Conservation (phyloP, 1,140 invertebrate species). For the Heliconius congener region DNA sequence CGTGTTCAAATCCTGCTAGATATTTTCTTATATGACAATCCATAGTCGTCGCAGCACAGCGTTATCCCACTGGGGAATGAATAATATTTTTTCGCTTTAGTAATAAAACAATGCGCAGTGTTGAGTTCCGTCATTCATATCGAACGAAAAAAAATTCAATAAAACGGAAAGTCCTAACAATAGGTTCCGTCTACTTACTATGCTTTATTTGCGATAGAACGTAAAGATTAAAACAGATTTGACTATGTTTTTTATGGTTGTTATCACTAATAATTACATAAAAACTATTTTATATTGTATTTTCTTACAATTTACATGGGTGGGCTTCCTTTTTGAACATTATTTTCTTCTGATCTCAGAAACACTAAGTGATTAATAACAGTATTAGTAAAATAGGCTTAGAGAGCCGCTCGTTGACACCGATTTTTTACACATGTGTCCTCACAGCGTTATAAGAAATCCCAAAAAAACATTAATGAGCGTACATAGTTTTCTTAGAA, state of each 20-base stretch:
- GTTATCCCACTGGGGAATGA: too few relatives aligned
- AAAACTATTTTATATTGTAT: not conserved
- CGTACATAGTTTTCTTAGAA: conserved; percentile 15
- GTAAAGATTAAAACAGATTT: too few relatives aligned
- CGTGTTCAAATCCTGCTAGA: not conserved
- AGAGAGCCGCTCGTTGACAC: conserved; percentile 18
- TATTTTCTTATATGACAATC: not conserved
- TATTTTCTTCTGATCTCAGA: not conserved
- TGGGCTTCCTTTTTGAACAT: not conserved
- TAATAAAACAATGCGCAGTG: too few relatives aligned
- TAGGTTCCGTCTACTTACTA: too few relatives aligned
- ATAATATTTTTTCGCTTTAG: too few relatives aligned
- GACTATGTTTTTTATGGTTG: too few relatives aligned
- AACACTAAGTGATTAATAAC: conserved; percentile 26
- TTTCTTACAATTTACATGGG: not conserved
- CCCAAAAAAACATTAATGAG: conserved; percentile 32
- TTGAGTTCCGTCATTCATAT: too few relatives aligned
- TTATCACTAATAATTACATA: too few relatives aligned
- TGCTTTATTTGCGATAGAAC: too few relatives aligned
- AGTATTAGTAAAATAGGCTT: conserved; percentile 18
- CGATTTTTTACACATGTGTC: conserved; percentile 27
- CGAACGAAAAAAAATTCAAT: too few relatives aligned
- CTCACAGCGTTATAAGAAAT: conserved; percentile 17
- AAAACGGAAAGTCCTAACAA: too few relatives aligned
- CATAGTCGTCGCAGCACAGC: too few relatives aligned